phyloP scores from a whole-genome alignment of 2,113 vertebrate genomes.

The Mellivora capensis region DNA sequence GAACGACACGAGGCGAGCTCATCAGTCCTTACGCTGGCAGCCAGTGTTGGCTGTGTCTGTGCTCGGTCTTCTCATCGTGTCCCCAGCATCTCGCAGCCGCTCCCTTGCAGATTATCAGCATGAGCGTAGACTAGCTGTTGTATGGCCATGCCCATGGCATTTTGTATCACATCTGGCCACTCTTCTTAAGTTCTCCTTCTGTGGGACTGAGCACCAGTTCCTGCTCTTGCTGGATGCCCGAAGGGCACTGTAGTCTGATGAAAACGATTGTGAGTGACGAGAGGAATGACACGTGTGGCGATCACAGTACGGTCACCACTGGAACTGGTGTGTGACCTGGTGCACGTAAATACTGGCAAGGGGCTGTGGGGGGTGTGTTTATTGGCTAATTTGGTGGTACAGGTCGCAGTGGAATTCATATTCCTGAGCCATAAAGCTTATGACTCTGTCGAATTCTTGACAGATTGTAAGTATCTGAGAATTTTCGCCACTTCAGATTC shows the following conservation, averaged over 20 bases:
- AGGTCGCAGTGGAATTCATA: not conserved
- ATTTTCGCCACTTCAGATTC: not conserved
- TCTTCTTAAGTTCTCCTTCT: not conserved
- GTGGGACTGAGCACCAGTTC: too few relatives aligned
- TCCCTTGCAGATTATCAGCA: not conserved
- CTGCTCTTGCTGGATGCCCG: not conserved
- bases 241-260: not conserved
- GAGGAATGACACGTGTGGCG: not conserved
- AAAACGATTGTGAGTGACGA: not conserved
- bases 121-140: not conserved
- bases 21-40: fast-evolving
- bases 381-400: not conserved
- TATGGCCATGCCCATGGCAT: not conserved
- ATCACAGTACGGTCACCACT: too few relatives aligned
- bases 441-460: not conserved
- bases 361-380: not conserved
- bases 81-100: not conserved
- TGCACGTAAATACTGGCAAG: not conserved
- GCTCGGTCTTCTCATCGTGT: not conserved
- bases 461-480: not conserved
- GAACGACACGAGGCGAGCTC: not conserved
- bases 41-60: not conserved
- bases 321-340: fast-evolving
- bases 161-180: not conserved
- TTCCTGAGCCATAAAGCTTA: not conserved